Conservation (phyloP, 2,113 vertebrate species). For the Apaloderma vittatum region DNA sequence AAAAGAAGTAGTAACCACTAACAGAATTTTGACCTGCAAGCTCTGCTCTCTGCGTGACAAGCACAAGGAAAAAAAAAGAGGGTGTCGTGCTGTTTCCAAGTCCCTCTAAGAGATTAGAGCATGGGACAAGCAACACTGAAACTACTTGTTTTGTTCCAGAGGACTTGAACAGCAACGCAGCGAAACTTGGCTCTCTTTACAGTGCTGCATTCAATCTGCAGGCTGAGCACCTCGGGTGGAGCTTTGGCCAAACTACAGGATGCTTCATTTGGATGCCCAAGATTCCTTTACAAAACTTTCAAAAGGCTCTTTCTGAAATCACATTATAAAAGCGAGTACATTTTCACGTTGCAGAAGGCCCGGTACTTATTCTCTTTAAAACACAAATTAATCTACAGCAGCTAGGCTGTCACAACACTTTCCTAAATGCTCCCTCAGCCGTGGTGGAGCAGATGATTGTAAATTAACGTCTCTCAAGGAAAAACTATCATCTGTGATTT, state of each 20-base stretch:
- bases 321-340: not conserved
- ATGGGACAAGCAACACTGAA: not conserved
- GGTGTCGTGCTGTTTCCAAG: not conserved
- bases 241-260: not conserved
- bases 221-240: not conserved
- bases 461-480: not conserved
- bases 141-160: constrained; percentile 6
- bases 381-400: constrained; percentile 19
- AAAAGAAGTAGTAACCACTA: not conserved
- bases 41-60: not conserved
- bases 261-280: not conserved
- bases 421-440: not conserved
- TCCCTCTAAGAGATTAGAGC: not conserved
- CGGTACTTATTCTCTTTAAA: not conserved
- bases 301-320: not conserved
- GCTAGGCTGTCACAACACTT: not conserved
- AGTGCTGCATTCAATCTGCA: not conserved
- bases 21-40: not conserved
- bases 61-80: not conserved
- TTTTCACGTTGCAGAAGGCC: not conserved
- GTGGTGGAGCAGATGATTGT: not conserved
- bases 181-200: not conserved
- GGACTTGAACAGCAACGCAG: not conserved
- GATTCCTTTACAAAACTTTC: not conserved
- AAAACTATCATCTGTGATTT: not conserved